phyloP scores from a whole-genome alignment of 2,888 invertebrate species.

The Anarsia innoxiella region DNA sequence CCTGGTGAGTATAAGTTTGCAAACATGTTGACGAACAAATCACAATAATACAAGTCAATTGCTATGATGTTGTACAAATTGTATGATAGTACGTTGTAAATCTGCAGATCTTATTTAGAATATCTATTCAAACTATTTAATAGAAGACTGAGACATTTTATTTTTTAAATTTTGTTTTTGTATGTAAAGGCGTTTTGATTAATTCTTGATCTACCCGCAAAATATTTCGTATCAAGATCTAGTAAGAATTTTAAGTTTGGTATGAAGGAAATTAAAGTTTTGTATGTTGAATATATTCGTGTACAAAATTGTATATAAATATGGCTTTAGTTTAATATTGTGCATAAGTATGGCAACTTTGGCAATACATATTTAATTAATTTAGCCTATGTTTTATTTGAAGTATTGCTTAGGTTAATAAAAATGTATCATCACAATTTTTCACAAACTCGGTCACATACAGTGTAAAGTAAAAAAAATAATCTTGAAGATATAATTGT shows the following conservation, averaged over 20 bases:
- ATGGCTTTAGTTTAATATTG: too few species aligned
- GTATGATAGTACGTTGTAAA: constrained; percentile 50
- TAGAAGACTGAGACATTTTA: constrained; percentile 69
- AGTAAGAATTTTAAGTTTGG: constrained; percentile 7
- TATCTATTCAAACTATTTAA: constrained; percentile 57
- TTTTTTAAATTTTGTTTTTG: constrained; percentile 32
- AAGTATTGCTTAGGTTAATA: too few species aligned
- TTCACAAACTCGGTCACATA: too few species aligned
- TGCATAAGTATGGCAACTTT: constrained; percentile 27
- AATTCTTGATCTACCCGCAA: too few species aligned
- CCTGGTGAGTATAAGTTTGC: too few species aligned
- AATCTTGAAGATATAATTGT: too few species aligned
- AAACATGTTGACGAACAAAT: too few species aligned
- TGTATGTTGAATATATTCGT: constrained; percentile 24
- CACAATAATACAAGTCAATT: constrained; percentile 32
- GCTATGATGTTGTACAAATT: constrained; percentile 51
- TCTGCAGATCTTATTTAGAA: constrained; percentile 51
- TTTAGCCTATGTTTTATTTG: too few species aligned
- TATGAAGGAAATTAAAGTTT: constrained; percentile 23
- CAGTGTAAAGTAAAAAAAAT: too few species aligned
- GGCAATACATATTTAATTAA: constrained; percentile 27
- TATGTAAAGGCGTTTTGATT: too few species aligned
- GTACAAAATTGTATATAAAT: constrained; percentile 39
- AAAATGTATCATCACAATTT: too few species aligned
- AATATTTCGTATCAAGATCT: too few species aligned